A percentile compares a stretch with the other conserved stretches of the same genome.
Conservation (phyloP, 2,797 vertebrate genomes). For the Peromyscus melanophrys region DNA sequence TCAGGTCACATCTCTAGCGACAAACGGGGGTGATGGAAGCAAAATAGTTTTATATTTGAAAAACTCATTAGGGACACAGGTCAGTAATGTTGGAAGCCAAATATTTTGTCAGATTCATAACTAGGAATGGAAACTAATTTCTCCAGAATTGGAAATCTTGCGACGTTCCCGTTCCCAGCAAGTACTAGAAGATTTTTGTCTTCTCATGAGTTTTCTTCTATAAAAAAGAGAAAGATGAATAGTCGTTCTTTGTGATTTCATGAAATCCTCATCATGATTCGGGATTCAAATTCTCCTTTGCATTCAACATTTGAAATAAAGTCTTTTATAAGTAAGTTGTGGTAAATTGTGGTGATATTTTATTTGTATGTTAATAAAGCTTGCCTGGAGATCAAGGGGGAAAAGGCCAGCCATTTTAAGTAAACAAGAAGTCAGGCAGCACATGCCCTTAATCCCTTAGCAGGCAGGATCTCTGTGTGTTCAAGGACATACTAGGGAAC, state of each 20-base stretch:
- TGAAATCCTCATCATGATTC: not conserved
- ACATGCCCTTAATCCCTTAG: no score
- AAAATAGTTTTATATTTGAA: slow-evolving; percentile 56
- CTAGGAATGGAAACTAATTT: not conserved
- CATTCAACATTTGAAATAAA: slow-evolving; percentile 24
- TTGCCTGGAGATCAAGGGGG: no score
- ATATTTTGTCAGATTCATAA: slow-evolving; percentile 50
- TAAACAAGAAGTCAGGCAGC: no score
- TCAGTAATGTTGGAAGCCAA: slow-evolving; percentile 53
- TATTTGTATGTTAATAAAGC: no score
- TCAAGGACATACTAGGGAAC: no score
- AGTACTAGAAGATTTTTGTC: not conserved
- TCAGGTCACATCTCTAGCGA: slow-evolving; percentile 57
- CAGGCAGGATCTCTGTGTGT: no score
- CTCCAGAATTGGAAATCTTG: slow-evolving; percentile 3
- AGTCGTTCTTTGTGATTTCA: not conserved
- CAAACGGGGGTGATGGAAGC: slow-evolving; percentile 46
- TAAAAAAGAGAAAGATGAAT: slow-evolving; percentile 23
- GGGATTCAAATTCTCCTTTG: not conserved
- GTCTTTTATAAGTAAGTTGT: slow-evolving; percentile 30
- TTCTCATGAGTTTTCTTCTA: not conserved
- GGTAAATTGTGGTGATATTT: not conserved
- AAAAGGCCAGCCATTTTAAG: no score
- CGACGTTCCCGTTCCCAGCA: not conserved
- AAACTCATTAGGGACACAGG: slow-evolving; percentile 60